A percentile compares a stretch with the other conserved stretches of the same genome.
phyloP scores from a whole-genome alignment of 2,113 vertebrate genomes.

The Toxotes jaculatrix region DNA sequence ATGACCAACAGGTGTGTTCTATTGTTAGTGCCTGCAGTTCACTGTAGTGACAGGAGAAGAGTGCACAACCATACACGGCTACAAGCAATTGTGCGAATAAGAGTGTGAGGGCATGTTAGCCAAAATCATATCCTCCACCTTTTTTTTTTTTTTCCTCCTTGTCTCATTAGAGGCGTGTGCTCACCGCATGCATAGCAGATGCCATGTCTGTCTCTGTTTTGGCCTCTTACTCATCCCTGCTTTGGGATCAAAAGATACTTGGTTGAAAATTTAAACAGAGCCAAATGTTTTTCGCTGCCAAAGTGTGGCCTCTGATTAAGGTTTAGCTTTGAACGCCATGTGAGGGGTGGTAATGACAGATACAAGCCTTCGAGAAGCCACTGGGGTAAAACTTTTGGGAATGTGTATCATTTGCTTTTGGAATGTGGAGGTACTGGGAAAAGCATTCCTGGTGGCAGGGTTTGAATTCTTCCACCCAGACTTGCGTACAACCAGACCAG shows the following conservation, averaged over 20 bases:
- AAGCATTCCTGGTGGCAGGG: slow-evolving; percentile 59
- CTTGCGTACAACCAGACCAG: slow-evolving; percentile 34
- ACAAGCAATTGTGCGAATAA: slow-evolving; percentile 42
- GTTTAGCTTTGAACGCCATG: slow-evolving; percentile 46
- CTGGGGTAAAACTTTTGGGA: slow-evolving; percentile 47
- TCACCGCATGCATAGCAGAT: slow-evolving; percentile 25
- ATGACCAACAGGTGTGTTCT: slow-evolving; percentile 83
- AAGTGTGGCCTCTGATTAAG: slow-evolving; percentile 47
- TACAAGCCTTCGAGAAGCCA: slow-evolving; percentile 43
- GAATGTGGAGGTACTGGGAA: slow-evolving; percentile 60
- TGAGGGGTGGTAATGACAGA: slow-evolving; percentile 46
- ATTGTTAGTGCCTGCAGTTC: slow-evolving; percentile 73
- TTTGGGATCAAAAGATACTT: slow-evolving; percentile 43
- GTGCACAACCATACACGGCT: slow-evolving; percentile 62
- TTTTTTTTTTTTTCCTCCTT: slow-evolving; percentile 5
- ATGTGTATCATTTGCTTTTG: slow-evolving; percentile 57
- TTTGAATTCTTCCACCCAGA: slow-evolving; percentile 64
- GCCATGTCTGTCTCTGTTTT: slow-evolving; percentile 36
- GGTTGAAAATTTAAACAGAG: slow-evolving; percentile 32
- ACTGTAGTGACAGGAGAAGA: slow-evolving; percentile 37
- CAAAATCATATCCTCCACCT: slow-evolving; percentile 40
- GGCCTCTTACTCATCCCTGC: slow-evolving; percentile 50
- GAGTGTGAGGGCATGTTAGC: slow-evolving; percentile 17
- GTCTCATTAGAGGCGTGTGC: slow-evolving; percentile 45
- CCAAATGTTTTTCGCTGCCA: slow-evolving; percentile 18